Evolutionary conservation across 2,888 invertebrate species (phyloP), one percentile per base, ranked within the genome.

Genomic region (Mactromeris polynyma): DNA sequence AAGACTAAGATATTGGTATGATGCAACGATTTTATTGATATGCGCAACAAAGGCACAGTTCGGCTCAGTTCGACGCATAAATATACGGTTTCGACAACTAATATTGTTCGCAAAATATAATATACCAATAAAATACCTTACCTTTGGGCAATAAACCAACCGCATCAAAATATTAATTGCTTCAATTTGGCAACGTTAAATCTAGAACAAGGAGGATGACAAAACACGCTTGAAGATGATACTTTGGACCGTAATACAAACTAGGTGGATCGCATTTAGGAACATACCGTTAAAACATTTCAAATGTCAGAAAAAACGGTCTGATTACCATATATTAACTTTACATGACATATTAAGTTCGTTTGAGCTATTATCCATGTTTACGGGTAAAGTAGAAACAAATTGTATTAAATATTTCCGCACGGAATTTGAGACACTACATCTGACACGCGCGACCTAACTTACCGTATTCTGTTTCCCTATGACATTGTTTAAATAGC

Each of bases 81-180:
- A 73, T 73, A 73, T 73, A 33, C 3, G 26, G 26, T 73, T 73
- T 73, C 73, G 36, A 33, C 2, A 33, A 33, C 73, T 3, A 64
- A 64, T 73, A 36, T 73, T 33, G 73, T 73, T 73, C 73, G 73
- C 73, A 33, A 73, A 73, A 73, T 64, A 64, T 64, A 73, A 73
- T 33, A 73, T 73, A 73, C 36, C 73, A 33, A 58, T 36, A 33
- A 73, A 33, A 21, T 36, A 7, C 9, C 14, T 19, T 19, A 33
- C 19, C 36, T 73, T 73, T 36, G 26, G 36, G 31, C 26, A 73
- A 73, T 73, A 73, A 64, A 73, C 19, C n/a, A 26, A 33, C 33
- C 36, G 73, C 19, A 73, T 73, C 17, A 36, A 73, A 73, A 33
- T 31, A 73, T 73, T 73, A 73, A 73, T 73, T 26, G 73, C 36